phyloP scores from a whole-genome alignment of 1,140 invertebrate species.

The Apis florea region DNA sequence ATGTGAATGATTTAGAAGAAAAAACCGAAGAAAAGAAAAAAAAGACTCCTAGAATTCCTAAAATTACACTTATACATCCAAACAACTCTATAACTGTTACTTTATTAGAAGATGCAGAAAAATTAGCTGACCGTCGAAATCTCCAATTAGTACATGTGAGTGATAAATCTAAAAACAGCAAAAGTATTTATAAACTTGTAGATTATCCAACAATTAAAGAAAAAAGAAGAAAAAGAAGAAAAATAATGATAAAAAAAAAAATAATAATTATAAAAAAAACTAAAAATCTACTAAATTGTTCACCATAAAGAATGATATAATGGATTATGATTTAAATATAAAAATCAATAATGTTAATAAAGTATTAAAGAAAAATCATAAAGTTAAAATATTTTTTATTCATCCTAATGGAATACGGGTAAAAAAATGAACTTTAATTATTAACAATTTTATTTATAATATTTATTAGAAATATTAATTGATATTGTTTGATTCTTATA shows the following conservation, averaged over 20 bases:
- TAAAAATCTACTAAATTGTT: conserved; percentile 7
- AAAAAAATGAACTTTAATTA: conserved; percentile 59
- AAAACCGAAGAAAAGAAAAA: background rate
- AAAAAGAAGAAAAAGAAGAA: rapidly evolving
- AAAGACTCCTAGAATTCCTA: background rate
- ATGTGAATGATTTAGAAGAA: rapidly evolving
- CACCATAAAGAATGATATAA: conserved; percentile 21
- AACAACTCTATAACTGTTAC: conserved; percentile 23
- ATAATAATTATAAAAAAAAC: too few relatives aligned
- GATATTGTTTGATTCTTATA: background rate
- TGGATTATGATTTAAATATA: conserved; percentile 61
- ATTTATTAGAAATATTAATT: conserved; percentile 1
- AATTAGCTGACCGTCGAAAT: conserved; percentile 30
- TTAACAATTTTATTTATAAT: conserved; percentile 13
- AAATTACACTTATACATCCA: conserved; percentile 37
- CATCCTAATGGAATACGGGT: conserved; percentile 74
- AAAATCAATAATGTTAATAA: conserved; percentile 84
- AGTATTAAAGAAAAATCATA: conserved; percentile 83
- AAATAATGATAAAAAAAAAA: background rate
- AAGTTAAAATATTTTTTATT: conserved; percentile 82
- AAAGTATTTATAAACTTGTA: conserved; percentile 9
- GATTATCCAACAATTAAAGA: rapidly evolving
- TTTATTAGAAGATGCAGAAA: conserved; percentile 18
- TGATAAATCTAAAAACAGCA: background rate
- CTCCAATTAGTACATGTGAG: background rate